Conservation (phyloP, 2,113 vertebrate species). For the Proteles cristata region DNA sequence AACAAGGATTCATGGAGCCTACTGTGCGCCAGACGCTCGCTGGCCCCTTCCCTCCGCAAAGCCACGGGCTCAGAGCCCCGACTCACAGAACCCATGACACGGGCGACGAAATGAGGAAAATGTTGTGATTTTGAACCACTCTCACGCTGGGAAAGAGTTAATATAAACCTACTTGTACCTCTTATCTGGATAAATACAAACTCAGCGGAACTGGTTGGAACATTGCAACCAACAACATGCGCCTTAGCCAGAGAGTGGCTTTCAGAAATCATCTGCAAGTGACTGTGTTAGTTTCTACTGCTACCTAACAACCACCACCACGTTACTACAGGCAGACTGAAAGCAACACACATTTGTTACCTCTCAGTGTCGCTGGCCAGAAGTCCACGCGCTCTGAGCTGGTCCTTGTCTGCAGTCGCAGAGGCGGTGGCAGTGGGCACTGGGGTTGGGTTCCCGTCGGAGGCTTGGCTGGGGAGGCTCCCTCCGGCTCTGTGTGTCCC, state of each 20-base stretch:
- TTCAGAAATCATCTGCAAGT: background rate
- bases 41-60: rapidly evolving
- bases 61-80: background rate
- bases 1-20: background rate
- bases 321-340: background rate
- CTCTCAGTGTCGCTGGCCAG: background rate
- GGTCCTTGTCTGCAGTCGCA: background rate
- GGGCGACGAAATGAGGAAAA: background rate
- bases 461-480: rapidly evolving
- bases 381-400: background rate
- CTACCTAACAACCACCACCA: background rate
- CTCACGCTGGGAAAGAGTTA: background rate
- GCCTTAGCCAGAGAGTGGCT: background rate
- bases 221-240: background rate
- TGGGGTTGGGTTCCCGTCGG: background rate
- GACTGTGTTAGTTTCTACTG: background rate
- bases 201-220: background rate
- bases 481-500: background rate
- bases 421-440: background rate
- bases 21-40: rapidly evolving
- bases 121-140: background rate
- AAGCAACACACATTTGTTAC: too few relatives aligned
- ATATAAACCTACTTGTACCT: conserved; percentile 32
- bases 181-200: background rate
- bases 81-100: background rate